Evolutionary conservation across 2,888 invertebrate genomes (phyloP).

Genomic region (Ditula angustiorana): DNA sequence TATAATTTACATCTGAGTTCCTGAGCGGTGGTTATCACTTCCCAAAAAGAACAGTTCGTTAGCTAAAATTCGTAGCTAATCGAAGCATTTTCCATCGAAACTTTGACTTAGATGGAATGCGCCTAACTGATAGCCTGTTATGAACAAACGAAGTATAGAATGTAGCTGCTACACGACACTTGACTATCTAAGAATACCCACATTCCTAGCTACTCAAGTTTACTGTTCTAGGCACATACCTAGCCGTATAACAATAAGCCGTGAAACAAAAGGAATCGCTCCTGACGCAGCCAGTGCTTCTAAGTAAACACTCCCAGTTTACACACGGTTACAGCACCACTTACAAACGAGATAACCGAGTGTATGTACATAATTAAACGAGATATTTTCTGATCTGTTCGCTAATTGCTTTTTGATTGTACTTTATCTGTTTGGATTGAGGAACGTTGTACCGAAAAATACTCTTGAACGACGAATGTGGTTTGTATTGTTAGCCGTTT

Average conservation of each 20-base stretch:
- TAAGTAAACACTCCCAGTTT: slow-evolving; percentile 7
- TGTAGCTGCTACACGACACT: background rate
- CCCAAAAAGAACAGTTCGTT: too few relatives aligned
- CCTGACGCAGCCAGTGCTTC: background rate
- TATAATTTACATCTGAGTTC: too few relatives aligned
- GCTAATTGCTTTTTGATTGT: slow-evolving; percentile 12
- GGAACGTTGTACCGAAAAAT: background rate
- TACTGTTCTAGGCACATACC: background rate
- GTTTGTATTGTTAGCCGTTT: too few relatives aligned
- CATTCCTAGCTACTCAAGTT: background rate
- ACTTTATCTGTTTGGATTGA: background rate
- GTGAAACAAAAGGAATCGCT: slow-evolving; percentile 6
- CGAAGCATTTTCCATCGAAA: too few relatives aligned
- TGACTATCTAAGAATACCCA: too few relatives aligned
- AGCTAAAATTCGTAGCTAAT: too few relatives aligned
- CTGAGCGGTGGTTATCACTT: too few relatives aligned
- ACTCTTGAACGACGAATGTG: too few relatives aligned
- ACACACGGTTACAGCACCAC: slow-evolving; percentile 1
- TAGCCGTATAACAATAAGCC: background rate
- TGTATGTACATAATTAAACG: background rate
- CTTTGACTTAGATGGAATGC: too few relatives aligned
- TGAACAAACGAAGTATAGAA: background rate
- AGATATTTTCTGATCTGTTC: slow-evolving; percentile 1
- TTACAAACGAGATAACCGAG: slow-evolving; percentile 9
- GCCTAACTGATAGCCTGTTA: too few relatives aligned